Evolutionary conservation across 1,140 invertebrate genomes (phyloP).

Genomic region (Triops longicaudatus): DNA sequence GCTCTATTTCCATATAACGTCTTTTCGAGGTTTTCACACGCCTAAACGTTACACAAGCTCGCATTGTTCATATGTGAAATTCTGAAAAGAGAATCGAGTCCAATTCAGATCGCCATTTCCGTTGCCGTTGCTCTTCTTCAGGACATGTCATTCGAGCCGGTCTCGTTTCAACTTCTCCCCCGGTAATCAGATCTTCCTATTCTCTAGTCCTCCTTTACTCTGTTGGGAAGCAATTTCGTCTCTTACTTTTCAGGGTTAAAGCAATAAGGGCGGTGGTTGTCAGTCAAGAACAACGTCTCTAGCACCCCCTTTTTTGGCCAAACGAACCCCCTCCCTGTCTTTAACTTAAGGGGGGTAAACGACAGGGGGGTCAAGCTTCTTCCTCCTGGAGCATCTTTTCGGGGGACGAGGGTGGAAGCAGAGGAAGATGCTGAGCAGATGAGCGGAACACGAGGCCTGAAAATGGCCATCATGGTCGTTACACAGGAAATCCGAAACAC

Average conservation of each 20-base stretch:
- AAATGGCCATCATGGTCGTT: slow-evolving; percentile 8
- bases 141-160: background rate
- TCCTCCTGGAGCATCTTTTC: background rate
- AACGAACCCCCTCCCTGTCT: background rate
- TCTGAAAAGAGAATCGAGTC: background rate
- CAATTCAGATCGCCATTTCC: background rate
- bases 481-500: slow-evolving; percentile 14
- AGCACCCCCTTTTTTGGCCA: background rate
- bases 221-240: background rate
- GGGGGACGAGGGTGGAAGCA: too few relatives aligned
- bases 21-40: too few relatives aligned
- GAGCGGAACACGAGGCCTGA: slow-evolving; percentile 13
- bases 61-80: background rate
- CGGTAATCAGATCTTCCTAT: slow-evolving; percentile 7
- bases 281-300: background rate
- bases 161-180: slow-evolving; percentile 3
- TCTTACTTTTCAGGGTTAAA: background rate
- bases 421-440: background rate
- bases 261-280: slow-evolving; percentile 5
- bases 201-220: background rate
- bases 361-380: background rate
- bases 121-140: slow-evolving; percentile 6
- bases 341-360: background rate
- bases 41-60: too few relatives aligned
- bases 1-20: too few relatives aligned